Conservation (phyloP, 2,113 vertebrate genomes). For the Amazona guildingii region DNA sequence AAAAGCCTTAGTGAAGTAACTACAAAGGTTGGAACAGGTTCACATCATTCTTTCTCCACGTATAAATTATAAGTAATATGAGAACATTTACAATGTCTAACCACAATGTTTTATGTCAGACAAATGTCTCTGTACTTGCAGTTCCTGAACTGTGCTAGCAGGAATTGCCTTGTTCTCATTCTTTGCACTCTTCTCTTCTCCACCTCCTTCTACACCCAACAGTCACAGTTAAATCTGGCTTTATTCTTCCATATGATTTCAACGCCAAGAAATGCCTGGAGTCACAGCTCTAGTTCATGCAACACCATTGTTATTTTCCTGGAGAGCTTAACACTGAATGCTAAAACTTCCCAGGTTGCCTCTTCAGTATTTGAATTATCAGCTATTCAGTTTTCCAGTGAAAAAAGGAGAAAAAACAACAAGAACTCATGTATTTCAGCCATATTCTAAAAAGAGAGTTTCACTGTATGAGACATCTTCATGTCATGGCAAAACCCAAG, state of each 20-base stretch:
- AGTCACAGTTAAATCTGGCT: background rate
- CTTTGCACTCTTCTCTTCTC: background rate
- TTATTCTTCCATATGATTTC: background rate
- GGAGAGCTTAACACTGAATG: background rate
- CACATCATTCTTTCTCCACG: constrained; percentile 39
- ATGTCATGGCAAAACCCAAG: background rate
- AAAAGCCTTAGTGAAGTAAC: constrained; percentile 25
- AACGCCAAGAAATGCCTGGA: background rate
- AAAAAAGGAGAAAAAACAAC: background rate
- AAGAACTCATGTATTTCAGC: background rate
- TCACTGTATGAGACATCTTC: background rate
- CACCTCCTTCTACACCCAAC: background rate
- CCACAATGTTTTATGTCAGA: constrained; percentile 50
- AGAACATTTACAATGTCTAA: constrained; percentile 64
- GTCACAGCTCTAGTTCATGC: background rate
- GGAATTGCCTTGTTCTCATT: constrained; percentile 30
- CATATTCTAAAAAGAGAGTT: background rate
- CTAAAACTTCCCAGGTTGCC: constrained; percentile 24
- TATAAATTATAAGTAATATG: constrained; percentile 62
- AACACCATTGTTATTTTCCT: background rate
- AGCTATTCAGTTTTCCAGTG: background rate
- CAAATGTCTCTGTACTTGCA: constrained; percentile 48
- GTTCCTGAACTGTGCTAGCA: constrained; percentile 26
- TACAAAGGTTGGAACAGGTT: constrained; percentile 41
- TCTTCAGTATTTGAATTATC: background rate